Base-by-base conservation (phyloP, 2,797 vertebrate species). In the Pogonophryne albipinna region DNA sequence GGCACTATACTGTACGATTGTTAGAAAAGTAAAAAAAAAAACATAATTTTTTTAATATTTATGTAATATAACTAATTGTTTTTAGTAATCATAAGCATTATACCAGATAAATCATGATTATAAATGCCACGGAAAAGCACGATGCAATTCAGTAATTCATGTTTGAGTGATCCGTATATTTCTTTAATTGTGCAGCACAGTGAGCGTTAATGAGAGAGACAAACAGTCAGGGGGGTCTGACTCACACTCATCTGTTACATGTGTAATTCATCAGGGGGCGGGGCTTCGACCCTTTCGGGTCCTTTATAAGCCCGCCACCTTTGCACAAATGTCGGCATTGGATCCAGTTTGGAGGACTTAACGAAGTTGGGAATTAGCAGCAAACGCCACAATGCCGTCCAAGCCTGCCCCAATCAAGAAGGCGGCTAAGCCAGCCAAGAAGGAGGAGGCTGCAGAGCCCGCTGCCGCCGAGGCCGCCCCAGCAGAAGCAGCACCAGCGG, bases 361-460 rank as follows among this genome's bases (percentile, higher is more conserved):
- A 81, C 68, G 66, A 59, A 83, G 71, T 85, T 93, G 91, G 94
- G 93, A 92, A 92, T 89, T 91, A 92, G 73, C 92, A 89, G 90
- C 85, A 79, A 82, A 76, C 78, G 81, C 69, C 86, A 90, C 52
- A 11, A 97, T 97, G 97, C 96, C 96, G 0, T 87, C 95, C 66
- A 97, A 97, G 92, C 92, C 94, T 88, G 92, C 95, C 80, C 92
- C 95, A 0, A 95, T 96, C 84, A 96, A 96, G 92, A 96, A 95
- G 88, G 93, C 94, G 76, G 85, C 91, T 5, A 91, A 93, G 61
- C 91, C 87, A 4, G 85, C 84, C 4, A 91, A 92, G 82, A 87
- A 94, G 27, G 88, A 91, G 78, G 92, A 87, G 69, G 91, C 90
- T 44, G 77, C 92, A 0, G 89, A 82, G 34, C 77, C 87, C 10